Evolutionary conservation across 2,888 invertebrate species (phyloP), one percentile per base, ranked within the genome.

Genomic region (Lasioglossum figueresi): DNA sequence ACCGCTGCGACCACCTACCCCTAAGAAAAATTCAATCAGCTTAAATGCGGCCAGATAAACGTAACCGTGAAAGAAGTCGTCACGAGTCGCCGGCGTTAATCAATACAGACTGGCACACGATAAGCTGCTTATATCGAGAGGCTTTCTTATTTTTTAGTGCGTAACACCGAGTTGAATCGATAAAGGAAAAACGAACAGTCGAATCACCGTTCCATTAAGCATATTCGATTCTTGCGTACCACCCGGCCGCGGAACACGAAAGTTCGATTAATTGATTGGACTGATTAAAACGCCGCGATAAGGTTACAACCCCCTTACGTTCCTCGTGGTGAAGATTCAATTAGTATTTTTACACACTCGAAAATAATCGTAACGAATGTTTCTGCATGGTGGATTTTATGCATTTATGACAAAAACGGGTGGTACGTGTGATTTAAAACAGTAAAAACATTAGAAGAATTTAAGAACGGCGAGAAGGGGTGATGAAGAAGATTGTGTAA

Each of bases 1-100:
- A n/a, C 12, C 56, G 56, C 12, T 23, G 23, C 48, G 48, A 19
- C n/a, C 48, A 52, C 40, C 43, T 73, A 52, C 27, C 48, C 16
- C 16, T 75, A 27, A 76, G 84, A 80, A 83, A 83, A 83, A 82
- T 88, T 88, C 82, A 87, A 87, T 88, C 85, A 80, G 80, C 88
- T 88, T 84, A 76, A 88, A 84, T 82, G 77, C 80, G 77, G 52
- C 68, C 80, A 76, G 84, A 88, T 84, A 80, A 86, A 80, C 71
- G 84, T 73, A 82, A 82, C 66, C 59, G 86, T 78, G 52, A 73
- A 82, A 80, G 84, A 84, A 77, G 79, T 87, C 80, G 76, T 79
- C 82, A 70, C 56, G 70, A 76, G 76, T 73, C 75, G 37, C 23
- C 70, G 31, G 76, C 80, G 83, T 83, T 86, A 87, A 86, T 84